Evolutionary conservation across 2,797 vertebrate genomes (phyloP).

Genomic region (Limnodromus scolopaceus): DNA sequence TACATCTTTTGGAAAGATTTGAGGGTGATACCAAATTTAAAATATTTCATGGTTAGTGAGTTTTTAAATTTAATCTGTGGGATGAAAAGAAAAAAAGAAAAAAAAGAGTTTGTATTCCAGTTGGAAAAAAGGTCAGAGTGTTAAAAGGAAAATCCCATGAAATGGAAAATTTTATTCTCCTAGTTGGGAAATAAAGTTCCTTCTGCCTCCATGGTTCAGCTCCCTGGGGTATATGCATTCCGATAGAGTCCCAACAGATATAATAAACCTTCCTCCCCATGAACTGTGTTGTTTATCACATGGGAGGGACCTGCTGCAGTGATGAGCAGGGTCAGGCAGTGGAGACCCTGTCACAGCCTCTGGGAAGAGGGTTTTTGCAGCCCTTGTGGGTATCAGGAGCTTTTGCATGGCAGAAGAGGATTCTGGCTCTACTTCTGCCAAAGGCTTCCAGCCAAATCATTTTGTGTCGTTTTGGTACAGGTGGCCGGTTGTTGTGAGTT

Average conservation of each 20-base stretch:
- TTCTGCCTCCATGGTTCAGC: neutral
- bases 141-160: neutral
- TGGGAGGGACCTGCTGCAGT: neutral
- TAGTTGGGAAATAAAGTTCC: neutral
- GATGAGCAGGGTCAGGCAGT: neutral
- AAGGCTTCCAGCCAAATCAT: neutral
- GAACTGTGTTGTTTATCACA: neutral
- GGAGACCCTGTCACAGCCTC: rapidly evolving
- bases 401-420: neutral
- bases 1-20: neutral
- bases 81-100: neutral
- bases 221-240: neutral
- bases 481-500: neutral
- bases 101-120: neutral
- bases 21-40: neutral
- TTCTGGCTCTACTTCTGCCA: neutral
- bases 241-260: neutral
- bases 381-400: rapidly evolving
- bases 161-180: neutral
- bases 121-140: neutral
- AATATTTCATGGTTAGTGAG: neutral
- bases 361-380: neutral
- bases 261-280: neutral
- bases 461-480: neutral
- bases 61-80: neutral